Evolutionary conservation across 53 echinoderm and acorn worm species (phyloP), one percentile per base, ranked within the genome.

Genomic region (Holothuria scabra): DNA sequence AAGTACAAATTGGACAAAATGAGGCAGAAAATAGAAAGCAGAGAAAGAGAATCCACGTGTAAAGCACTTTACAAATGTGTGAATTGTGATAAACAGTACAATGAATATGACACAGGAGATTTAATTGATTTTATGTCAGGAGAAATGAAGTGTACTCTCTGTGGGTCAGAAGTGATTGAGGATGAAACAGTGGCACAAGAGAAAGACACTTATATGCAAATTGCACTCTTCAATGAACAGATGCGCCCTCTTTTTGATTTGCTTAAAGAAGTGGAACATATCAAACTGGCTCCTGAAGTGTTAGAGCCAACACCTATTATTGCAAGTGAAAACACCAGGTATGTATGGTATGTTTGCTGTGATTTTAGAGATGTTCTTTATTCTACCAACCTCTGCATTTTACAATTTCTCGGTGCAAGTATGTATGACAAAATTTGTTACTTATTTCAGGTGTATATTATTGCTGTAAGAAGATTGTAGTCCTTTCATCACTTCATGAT

Each of bases 1-100:
- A 88, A 95, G 56, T 97, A 92, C 76, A 97, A 94, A 81, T 64
- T 97, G 85, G 97, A 97, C 85, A 89, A 86, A 55, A 97, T 97
- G 97, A 81, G 97, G 20, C 92, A 92, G 78, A 97, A 97, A 67
- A 92, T 94, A 26, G 97, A 97, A 60, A 90, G 76, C 67, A 81
- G 88, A 32, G 97, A 97, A 80, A 81, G 94, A 16, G 94, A 97
- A 83, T 97, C 97, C n/a, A 94, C 92, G 14, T 93, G 97, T 80
- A 97, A 97, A 74, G 92, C 97, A 0, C 90, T 94, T 32, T 97
- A 94, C 82, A 94, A 92, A 66, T 97, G 97, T 68, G 90, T 89
- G 5, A 29, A 65, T 8, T 97, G 97, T 65, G 28, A 62, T 23
- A 90, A 79, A 38, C 89, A 86, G 32, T 97, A 90, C 90, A 97